Percentiles rank a stretch among this genome's conserved stretches.
phyloP scores from a whole-genome alignment of 2,797 vertebrate species.

The Masticophis lateralis region DNA sequence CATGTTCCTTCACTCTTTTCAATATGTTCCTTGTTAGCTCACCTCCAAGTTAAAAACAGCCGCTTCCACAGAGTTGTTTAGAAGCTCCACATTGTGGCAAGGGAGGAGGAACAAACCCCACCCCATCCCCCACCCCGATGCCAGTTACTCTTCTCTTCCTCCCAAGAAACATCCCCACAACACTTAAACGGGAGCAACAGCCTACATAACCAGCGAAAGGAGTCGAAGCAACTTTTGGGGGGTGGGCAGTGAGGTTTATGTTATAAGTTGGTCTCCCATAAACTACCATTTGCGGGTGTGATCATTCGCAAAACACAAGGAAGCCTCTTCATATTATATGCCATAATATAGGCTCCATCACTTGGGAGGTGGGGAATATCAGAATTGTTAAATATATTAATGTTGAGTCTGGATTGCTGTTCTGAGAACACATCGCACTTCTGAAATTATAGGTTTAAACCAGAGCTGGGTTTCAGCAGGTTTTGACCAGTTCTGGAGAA shows the following conservation, averaged over 20 bases:
- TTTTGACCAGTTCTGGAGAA: too few species aligned
- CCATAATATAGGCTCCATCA: too few species aligned
- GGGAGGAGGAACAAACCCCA: neutral
- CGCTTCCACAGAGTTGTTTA: neutral
- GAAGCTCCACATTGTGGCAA: neutral
- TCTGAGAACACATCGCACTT: too few species aligned
- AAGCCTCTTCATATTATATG: too few species aligned
- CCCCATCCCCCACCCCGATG: too few species aligned
- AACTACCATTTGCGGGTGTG: too few species aligned
- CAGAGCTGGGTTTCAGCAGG: too few species aligned
- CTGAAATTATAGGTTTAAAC: too few species aligned
- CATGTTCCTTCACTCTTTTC: neutral
- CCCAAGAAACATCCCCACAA: neutral
- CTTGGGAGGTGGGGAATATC: too few species aligned
- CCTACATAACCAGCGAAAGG: neutral
- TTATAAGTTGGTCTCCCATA: neutral
- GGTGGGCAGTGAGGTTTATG: neutral
- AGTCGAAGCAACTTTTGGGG: neutral
- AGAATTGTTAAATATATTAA: too few species aligned
- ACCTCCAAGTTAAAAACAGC: slow-evolving; percentile 35
- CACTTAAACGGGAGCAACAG: neutral
- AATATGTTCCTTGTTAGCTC: slow-evolving; percentile 8
- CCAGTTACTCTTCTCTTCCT: neutral
- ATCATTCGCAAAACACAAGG: neutral
- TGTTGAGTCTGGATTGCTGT: too few species aligned